Base-by-base conservation (phyloP, 2,888 invertebrate genomes). In the Alviniconcha strummeri region DNA sequence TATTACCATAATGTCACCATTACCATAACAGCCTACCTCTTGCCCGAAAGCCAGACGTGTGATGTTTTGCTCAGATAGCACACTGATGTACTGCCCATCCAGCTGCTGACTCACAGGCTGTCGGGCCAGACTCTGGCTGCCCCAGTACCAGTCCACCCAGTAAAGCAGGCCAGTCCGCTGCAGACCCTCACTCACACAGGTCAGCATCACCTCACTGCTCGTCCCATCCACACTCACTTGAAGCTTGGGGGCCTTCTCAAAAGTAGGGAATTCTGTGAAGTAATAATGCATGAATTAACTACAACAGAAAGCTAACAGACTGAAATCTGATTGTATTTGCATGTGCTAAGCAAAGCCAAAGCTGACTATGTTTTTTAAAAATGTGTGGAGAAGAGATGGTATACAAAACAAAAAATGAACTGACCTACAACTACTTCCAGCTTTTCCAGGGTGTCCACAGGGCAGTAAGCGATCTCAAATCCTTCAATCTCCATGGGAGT, bases 401-500 rank as follows among this genome's bases (percentile, higher is more conserved):
- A n/a, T n/a, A n/a, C n/a, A n/a, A n/a, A n/a, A n/a, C n/a, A n/a
- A n/a, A n/a, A n/a, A n/a, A n/a, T n/a, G n/a, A n/a, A n/a, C n/a
- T n/a, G n/a, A 88, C 88, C 83, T 57, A 83, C 55, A n/a, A 76
- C 75, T 8, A 88, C 36, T 2, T 84, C 82, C 9, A 88, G 71
- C 54, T 83, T 83, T 17, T 85, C 81, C 11, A 86, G 84, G 13
- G 87, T 85, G 15, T 88, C 85, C 56, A 85, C 83, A 11, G 88
- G 86, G 54, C 86, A 85, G 76, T 86, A 85, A 0, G 86, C 85
- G 19, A 88, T 56, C 60, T 87, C 86, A 84, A 88, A 89, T 11
- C 88, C 88, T 60, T 86, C 88, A 17, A 90, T 85, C 7, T 86
- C 77, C 80, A 90, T 87, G 19, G 84, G 84, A 11, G 87, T 82